Evolutionary conservation across 2,113 vertebrate species (phyloP).

Genomic region (Rutilus rutilus): DNA sequence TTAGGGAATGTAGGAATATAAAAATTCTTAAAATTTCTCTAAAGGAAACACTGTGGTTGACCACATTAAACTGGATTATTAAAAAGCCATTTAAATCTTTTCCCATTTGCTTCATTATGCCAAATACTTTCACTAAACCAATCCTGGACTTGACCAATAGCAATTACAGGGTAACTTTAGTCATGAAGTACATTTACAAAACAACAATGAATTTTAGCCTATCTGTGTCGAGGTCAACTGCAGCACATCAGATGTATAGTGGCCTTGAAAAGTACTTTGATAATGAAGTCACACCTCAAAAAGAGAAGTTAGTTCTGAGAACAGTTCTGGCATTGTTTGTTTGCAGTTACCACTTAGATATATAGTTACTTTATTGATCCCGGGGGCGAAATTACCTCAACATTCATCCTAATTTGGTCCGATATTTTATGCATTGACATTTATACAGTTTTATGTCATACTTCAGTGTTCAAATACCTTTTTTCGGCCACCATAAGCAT

Average conservation of each 20-base stretch:
- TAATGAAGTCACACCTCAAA: background rate
- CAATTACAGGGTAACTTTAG: conserved; percentile 1
- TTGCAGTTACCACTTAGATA: background rate
- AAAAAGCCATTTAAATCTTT: conserved; percentile 10
- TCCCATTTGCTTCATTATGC: conserved; percentile 19
- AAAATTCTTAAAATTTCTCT: background rate
- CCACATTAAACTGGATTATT: conserved; percentile 18
- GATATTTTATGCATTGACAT: background rate
- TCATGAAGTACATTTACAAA: background rate
- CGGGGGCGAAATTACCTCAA: too few relatives aligned
- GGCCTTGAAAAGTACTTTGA: background rate
- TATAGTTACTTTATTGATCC: too few relatives aligned
- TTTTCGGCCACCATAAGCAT: background rate
- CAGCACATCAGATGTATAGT: background rate
- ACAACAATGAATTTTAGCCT: background rate
- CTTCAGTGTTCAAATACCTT: background rate
- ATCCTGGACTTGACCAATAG: background rate
- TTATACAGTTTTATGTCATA: background rate
- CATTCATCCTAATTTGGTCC: background rate
- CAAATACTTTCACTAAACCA: conserved; percentile 16
- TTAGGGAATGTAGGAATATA: conserved; percentile 5
- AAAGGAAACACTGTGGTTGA: conserved; percentile 34
- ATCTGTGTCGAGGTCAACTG: background rate
- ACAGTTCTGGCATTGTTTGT: background rate
- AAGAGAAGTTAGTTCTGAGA: background rate